These are phyloP conservation scores for Tokudaia tokunoshimensis DNA, from an alignment of 2,797 vertebrate species.

Conservation along the genomic window DNA sequence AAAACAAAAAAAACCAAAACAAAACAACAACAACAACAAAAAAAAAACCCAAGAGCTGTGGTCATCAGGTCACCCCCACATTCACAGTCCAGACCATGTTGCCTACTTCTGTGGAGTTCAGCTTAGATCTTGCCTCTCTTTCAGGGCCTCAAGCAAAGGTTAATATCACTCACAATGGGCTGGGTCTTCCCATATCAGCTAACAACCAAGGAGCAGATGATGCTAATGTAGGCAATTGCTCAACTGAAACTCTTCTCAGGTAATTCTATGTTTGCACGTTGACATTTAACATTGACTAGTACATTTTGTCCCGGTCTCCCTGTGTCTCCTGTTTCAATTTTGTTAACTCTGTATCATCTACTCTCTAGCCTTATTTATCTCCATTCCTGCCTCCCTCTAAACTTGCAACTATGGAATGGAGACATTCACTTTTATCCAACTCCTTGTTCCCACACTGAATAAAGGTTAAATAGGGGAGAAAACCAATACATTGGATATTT, in stretches of 20 bases:
- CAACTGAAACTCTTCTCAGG: neutral
- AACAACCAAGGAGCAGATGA: neutral
- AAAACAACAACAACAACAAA: too few relatives aligned
- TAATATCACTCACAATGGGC: neutral
- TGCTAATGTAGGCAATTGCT: neutral
- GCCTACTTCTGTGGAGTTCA: neutral
- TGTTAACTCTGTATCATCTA: neutral
- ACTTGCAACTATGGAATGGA: neutral
- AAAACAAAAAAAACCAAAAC: neutral
- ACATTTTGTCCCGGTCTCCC: constrained; percentile 43
- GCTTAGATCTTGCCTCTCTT: neutral
- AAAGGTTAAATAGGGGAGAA: neutral
- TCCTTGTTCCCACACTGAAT: neutral
- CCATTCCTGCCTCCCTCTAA: neutral
- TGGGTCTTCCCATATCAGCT: neutral
- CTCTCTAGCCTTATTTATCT: neutral
- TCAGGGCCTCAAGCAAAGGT: neutral
- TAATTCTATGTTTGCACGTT: neutral
- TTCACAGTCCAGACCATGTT: neutral
- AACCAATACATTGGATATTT: neutral
- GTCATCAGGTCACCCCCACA: neutral
- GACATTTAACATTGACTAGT: neutral
- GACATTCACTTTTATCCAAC: neutral
- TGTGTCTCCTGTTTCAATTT: neutral
- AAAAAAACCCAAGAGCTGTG: neutral